Evolutionary conservation across 2,888 invertebrate genomes (phyloP).

Genomic region (Platypus cylindrus): DNA sequence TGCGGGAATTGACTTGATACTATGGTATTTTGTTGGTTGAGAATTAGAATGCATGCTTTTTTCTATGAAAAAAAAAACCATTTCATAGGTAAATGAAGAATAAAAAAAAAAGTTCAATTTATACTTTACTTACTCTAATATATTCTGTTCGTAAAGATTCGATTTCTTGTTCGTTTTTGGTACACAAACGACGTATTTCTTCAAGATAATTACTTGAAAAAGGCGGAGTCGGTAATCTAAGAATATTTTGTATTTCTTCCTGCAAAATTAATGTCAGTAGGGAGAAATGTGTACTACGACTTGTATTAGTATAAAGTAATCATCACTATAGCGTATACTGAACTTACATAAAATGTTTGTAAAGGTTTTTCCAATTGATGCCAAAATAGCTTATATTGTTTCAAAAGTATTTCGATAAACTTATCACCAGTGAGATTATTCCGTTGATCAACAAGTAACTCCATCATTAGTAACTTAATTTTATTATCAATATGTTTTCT

Average conservation of each 20-base stretch:
- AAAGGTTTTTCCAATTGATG: neutral
- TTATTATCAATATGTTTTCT: slow-evolving; percentile 2
- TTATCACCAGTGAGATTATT: no score
- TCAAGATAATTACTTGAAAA: no score
- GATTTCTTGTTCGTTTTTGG: slow-evolving; percentile 1
- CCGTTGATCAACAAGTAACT: no score
- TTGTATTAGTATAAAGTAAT: no score
- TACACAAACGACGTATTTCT: no score
- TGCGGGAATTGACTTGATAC: slow-evolving; percentile 1
- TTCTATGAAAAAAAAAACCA: no score
- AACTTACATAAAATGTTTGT: slow-evolving; percentile 7
- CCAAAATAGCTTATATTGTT: slow-evolving; percentile 7
- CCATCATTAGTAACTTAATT: slow-evolving; percentile 4
- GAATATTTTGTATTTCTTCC: slow-evolving; percentile 3
- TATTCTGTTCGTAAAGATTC: neutral
- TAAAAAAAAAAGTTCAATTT: no score
- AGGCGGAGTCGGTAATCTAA: slow-evolving; percentile 1
- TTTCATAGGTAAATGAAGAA: no score
- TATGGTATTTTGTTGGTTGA: neutral
- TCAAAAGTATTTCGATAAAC: no score
- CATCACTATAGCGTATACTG: neutral
- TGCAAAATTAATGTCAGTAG: no score
- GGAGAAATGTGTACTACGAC: no score
- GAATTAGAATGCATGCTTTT: no score
- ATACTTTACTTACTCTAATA: slow-evolving; percentile 1